Base-by-base conservation (phyloP, 2,797 vertebrate genomes). In the Molothrus ater region DNA sequence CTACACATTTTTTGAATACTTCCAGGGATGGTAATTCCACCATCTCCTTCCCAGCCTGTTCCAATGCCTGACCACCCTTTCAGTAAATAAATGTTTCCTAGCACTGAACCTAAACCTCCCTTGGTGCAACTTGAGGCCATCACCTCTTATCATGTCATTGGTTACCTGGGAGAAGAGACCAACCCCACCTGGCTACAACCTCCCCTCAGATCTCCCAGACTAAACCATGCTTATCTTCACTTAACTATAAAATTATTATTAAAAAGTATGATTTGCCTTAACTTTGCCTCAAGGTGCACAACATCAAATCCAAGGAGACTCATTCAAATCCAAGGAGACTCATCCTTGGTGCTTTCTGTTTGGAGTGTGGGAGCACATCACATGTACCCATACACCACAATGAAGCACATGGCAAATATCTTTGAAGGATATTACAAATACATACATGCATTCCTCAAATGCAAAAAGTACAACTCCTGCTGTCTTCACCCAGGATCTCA, bases 361-460 rank as follows among this genome's bases (percentile, higher is more conserved):
- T 25, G 42, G 28, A 9, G 17, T 5, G 2, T 36, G 51, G 31
- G 42, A 84, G 45, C 22, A 19, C 2, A 8, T 42, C 26, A 70
- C 3, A 10, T 36, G 22, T 29, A 42, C 19, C 36, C 18, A 65
- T 8, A 34, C 2, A 47, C 9, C 63, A 84, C 0, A 0, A 42
- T 4, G 16, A 51, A 69, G 42, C 47, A 79, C 7, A 17, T 36
- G 20, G 22, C 7, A 64, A 79, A 4, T 28, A 24, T 32, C 50
- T 88, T 22, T 36, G 21, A 75, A 86, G 24, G 31, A 9, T 38
- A 54, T 57, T 60, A 86, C 28, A 50, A n/a, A 83, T 22, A 60
- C 28, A 80, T 4, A 57, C 5, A 17, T 3, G 51, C 13, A 45
- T 20, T 68, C 24, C 47, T 69, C 51, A 86, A 80, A 69, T 25